These are phyloP conservation scores for Protophormia terraenovae DNA, from an alignment of 2,888 invertebrate species.

Conservation along the genomic window DNA sequence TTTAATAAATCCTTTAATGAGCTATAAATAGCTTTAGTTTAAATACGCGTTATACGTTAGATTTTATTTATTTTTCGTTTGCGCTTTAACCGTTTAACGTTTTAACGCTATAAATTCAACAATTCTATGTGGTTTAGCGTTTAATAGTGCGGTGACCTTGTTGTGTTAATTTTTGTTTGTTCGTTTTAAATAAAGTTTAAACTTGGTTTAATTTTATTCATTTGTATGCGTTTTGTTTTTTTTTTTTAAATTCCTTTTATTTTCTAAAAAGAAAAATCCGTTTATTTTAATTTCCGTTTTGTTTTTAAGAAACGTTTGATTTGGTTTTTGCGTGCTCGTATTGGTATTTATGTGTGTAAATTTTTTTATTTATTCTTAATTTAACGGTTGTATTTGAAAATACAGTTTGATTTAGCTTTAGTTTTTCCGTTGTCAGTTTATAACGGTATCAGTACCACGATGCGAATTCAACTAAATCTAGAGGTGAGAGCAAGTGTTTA, in stretches of 20 bases:
- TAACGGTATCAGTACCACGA: constrained; percentile 64
- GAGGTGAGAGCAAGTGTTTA: constrained; percentile 66
- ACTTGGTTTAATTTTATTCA: constrained; percentile 27
- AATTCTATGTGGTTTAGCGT: constrained; percentile 16
- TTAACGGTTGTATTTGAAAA: constrained; percentile 30
- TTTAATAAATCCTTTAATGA: neutral
- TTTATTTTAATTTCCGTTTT: constrained; percentile 44
- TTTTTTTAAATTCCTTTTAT: neutral
- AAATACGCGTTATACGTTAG: neutral
- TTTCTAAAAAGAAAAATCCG: neutral
- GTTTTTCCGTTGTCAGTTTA: constrained; percentile 58
- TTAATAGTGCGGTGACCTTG: neutral
- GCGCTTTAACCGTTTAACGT: neutral
- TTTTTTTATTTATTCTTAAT: neutral
- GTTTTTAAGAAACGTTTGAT: constrained; percentile 18
- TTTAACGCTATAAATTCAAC: neutral
- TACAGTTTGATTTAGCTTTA: neutral
- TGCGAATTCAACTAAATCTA: constrained; percentile 65
- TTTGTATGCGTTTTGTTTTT: neutral
- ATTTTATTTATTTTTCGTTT: neutral
- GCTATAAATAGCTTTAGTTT: too few relatives aligned
- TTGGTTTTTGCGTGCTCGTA: constrained; percentile 25
- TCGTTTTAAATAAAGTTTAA: constrained; percentile 16
- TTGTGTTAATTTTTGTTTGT: neutral
- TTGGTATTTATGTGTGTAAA: neutral